Base-by-base conservation (phyloP, 2,888 invertebrate genomes). In the Vanessa cardui region DNA sequence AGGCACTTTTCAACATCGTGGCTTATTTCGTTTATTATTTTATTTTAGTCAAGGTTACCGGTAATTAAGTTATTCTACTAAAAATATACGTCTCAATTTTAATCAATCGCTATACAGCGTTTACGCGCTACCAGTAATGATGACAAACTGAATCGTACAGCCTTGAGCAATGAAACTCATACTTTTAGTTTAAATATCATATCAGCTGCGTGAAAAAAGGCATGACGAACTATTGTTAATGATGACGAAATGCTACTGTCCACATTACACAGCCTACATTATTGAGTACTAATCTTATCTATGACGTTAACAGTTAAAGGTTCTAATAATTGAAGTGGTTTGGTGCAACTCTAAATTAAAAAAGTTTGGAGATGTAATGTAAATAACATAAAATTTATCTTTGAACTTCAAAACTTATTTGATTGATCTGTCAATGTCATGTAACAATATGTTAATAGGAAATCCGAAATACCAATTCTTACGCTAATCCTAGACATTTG, bases 1-100 rank as follows among this genome's bases (percentile, higher is more conserved):
- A 92, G 68, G 89, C 86, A 84, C 86, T 90, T 75, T 85, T 92
- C 75, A 89, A 81, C 92, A 92, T 93, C 83, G 82, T 90, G 85
- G 72, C 21, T 58, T 39, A 45, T 49, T 26, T 60, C 68, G 52
- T 59, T 58, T 44, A 58, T 39, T 46, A 52, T 9, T 56, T 62
- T 62, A 20, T 49, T 61, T 64, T 69, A 72, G 65, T 74, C 84
- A 87, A 89, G 86, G 85, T 84, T 87, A 79, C 82, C 83, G 84
- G 80, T 33, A 39, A 39, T 52, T 52, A 26, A 26, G 56, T 56
- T 56, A 39, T 18, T 39, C 33, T 12, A 9, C 18, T 56, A 56
- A 56, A 50, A 16, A 54, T 31, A 21, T 54, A 16, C 31, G 39
- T 33, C 0, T 9, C 56, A 18, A 18, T 33, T 58, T 64, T 50